Evolutionary conservation across 2,113 vertebrate species (phyloP).

Genomic region (Mirounga angustirostris): DNA sequence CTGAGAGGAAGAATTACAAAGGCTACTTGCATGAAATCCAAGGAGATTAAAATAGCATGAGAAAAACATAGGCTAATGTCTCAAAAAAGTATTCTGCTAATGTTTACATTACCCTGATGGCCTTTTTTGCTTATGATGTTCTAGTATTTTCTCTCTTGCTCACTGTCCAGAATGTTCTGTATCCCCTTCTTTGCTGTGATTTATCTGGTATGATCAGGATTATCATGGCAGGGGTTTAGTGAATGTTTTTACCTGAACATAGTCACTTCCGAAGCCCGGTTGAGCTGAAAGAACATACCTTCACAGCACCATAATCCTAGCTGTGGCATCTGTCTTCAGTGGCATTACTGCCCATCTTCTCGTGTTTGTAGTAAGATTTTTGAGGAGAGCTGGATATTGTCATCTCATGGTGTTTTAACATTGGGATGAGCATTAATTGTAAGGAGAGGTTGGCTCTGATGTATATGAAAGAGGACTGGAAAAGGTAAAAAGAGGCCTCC

Average conservation of each 20-base stretch:
- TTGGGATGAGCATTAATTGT: neutral
- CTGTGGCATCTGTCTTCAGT: neutral
- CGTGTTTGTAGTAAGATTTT: neutral
- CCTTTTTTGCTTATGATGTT: neutral
- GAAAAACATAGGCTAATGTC: neutral
- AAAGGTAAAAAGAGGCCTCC: neutral
- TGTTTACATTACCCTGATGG: neutral
- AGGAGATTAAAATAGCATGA: neutral
- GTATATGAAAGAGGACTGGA: neutral
- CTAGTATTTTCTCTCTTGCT: neutral
- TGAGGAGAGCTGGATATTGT: neutral
- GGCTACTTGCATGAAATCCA: neutral
- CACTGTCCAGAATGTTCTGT: neutral
- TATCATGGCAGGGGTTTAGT: neutral
- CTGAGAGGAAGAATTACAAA: neutral
- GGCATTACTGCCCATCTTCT: neutral
- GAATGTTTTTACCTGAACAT: neutral
- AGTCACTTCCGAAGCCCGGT: neutral
- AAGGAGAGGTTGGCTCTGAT: neutral
- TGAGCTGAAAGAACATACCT: neutral
- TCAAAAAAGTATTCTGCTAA: neutral
- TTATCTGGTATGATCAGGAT: neutral
- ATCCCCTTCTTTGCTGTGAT: neutral
- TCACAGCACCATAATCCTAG: accelerated
- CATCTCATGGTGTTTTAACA: neutral